Evolutionary conservation across 2,888 invertebrate genomes (phyloP).

Genomic region (Trissolcus brochymenae): DNA sequence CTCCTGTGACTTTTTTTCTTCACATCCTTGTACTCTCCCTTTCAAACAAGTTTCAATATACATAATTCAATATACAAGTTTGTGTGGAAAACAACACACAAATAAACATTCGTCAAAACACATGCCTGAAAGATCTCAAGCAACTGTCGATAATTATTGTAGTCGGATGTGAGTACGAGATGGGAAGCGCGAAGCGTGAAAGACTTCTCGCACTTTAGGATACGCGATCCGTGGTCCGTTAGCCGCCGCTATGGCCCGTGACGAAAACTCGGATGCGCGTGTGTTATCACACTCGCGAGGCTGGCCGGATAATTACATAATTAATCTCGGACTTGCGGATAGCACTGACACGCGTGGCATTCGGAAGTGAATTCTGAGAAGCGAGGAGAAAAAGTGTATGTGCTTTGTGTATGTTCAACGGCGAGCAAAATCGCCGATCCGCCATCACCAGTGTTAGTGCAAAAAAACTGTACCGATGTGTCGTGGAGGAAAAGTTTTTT

Average conservation of each 20-base stretch:
- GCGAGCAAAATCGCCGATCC: conserved; percentile 47
- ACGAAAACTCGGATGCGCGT: conserved; percentile 64
- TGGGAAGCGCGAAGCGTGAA: conserved; percentile 57
- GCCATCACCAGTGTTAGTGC: too few relatives aligned
- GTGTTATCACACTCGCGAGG: conserved; percentile 58
- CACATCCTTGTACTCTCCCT: neutral
- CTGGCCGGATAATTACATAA: conserved; percentile 60
- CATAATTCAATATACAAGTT: neutral
- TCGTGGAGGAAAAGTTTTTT: neutral
- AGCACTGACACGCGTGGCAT: conserved; percentile 54
- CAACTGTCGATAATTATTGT: conserved; percentile 30
- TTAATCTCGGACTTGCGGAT: conserved; percentile 59
- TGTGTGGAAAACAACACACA: neutral
- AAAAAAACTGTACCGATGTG: neutral
- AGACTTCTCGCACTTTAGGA: conserved; percentile 59
- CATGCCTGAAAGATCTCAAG: conserved; percentile 12
- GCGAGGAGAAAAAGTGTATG: conserved; percentile 12
- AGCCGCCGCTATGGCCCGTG: conserved; percentile 69
- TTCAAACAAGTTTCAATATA: neutral
- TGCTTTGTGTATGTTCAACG: conserved; percentile 16
- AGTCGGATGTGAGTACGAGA: conserved; percentile 38
- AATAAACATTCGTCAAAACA: conserved; percentile 6
- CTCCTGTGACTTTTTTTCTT: neutral
- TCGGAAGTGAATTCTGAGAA: conserved; percentile 49
- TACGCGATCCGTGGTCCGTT: conserved; percentile 61